These are phyloP conservation scores for Rhinophrynus dorsalis DNA, from an alignment of 2,797 vertebrate species.

Conservation along the genomic window DNA sequence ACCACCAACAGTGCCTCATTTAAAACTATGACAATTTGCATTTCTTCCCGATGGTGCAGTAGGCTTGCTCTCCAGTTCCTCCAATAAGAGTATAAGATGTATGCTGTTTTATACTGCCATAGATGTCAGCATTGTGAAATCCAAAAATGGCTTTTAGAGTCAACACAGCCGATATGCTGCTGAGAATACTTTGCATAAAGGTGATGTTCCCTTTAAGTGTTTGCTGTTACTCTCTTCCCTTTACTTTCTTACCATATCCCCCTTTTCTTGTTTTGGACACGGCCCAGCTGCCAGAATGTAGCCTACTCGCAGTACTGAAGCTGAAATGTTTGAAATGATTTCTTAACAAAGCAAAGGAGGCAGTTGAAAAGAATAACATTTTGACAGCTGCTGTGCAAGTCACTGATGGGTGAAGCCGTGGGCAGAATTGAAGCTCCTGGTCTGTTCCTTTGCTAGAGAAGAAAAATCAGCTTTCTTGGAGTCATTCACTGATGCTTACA, in stretches of 20 bases:
- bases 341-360: constrained; percentile 55
- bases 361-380: constrained; percentile 59
- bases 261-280: background rate
- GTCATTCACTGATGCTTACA: constrained; percentile 37
- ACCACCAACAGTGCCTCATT: no score
- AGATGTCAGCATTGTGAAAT: no score
- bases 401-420: constrained; percentile 48
- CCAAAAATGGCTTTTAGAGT: no score
- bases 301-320: constrained; percentile 53
- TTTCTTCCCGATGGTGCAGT: no score
- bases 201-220: background rate
- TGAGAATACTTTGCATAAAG: no score
- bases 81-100: no score
- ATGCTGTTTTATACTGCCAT: no score
- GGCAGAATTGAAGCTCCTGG: accelerated
- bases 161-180: no score
- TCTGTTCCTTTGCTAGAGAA: constrained; percentile 38
- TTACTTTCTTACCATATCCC: background rate
- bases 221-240: background rate
- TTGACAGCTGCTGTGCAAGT: constrained; percentile 59
- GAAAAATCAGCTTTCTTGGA: constrained; percentile 52
- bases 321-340: constrained; percentile 55
- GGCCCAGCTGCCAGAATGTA: constrained; percentile 54
- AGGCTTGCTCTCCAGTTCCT: no score
- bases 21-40: no score